Evolutionary conservation across 2,888 invertebrate species (phyloP).

Genomic region (Ecliptopera silaceata): DNA sequence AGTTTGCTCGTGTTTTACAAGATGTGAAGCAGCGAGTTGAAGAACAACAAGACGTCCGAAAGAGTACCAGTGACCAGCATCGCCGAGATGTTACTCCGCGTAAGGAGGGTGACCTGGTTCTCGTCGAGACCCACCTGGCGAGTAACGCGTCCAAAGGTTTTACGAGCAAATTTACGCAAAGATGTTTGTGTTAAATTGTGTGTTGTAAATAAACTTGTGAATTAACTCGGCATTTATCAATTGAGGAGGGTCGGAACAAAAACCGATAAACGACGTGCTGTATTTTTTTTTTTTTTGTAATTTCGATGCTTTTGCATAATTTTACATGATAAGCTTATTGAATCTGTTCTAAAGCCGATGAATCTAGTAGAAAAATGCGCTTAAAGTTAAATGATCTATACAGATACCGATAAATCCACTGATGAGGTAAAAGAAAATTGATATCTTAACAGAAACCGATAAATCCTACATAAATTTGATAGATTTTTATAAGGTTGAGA

Average conservation of each 20-base stretch:
- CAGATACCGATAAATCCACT: neutral
- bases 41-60: no score
- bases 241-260: conserved; percentile 1
- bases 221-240: no score
- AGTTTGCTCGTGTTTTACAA: no score
- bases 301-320: neutral
- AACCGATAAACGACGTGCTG: neutral
- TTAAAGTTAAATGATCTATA: conserved; percentile 1
- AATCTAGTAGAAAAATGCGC: conserved; percentile 1
- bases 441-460: neutral
- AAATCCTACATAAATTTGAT: neutral
- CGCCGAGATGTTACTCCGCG: no score
- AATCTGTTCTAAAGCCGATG: neutral
- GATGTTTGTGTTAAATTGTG: no score
- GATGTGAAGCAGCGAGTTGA: no score
- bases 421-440: neutral
- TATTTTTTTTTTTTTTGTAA: conserved; percentile 1
- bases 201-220: no score
- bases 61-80: no score
- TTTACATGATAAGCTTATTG: neutral
- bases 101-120: no score
- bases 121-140: no score
- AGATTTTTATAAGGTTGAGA: conserved; percentile 1
- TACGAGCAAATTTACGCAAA: no score
- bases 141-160: no score